phyloP scores from a whole-genome alignment of 2,888 invertebrate species.

The Trachelus troglodyta region DNA sequence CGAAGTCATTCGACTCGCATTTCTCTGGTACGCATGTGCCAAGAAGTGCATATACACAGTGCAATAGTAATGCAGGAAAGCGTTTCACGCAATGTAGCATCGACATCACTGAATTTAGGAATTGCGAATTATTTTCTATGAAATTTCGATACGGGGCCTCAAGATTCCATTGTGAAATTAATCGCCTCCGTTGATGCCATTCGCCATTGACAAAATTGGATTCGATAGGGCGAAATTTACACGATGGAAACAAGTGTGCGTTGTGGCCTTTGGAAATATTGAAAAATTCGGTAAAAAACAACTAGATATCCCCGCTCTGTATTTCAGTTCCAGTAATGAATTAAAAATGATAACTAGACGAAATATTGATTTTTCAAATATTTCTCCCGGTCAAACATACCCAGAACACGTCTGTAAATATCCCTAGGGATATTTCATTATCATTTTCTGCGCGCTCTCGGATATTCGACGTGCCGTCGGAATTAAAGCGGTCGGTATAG shows the following conservation, averaged over 20 bases:
- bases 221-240: too few relatives aligned
- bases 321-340: too few relatives aligned
- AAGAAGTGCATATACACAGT: neutral
- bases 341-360: neutral
- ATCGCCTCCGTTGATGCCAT: neutral
- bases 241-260: too few relatives aligned
- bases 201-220: neutral
- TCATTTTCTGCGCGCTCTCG: neutral
- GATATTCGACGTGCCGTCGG: neutral
- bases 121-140: neutral
- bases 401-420: neutral
- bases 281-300: too few relatives aligned
- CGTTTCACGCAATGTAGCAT: neutral
- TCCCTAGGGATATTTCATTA: neutral
- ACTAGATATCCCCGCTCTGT: neutral
- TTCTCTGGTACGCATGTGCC: neutral
- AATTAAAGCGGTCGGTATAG: neutral
- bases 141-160: neutral
- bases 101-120: neutral
- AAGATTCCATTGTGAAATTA: neutral
- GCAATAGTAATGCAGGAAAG: neutral
- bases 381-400: neutral
- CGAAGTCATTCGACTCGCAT: neutral
- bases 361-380: neutral
- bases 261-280: too few relatives aligned